phyloP scores from a whole-genome alignment of 2,888 invertebrate species.

The Chrysolina americana region DNA sequence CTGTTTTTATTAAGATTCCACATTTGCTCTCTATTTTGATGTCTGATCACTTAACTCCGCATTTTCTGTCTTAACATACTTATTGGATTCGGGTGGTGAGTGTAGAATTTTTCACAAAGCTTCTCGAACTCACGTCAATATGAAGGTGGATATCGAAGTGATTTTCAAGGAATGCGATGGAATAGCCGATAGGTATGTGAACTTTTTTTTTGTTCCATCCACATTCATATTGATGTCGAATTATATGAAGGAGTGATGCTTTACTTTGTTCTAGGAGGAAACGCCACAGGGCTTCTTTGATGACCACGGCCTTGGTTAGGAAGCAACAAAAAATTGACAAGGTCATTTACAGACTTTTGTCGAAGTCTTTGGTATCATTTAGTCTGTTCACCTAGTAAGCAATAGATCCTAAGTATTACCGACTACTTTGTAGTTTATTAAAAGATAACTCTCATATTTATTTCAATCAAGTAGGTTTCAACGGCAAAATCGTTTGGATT shows the following conservation, averaged over 20 bases:
- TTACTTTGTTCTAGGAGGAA: conserved; percentile 92
- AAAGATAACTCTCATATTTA: background rate
- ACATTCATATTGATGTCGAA: conserved; percentile 62
- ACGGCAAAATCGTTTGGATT: too few relatives aligned
- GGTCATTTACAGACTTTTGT: background rate
- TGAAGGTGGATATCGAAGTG: conserved; percentile 58
- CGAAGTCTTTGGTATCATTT: background rate
- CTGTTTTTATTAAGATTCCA: background rate
- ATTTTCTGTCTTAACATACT: background rate
- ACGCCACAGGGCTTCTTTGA: conserved; percentile 99
- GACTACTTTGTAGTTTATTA: background rate
- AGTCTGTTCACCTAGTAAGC: background rate
- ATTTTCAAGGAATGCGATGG: conserved; percentile 31
- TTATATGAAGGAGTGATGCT: conserved; percentile 48
- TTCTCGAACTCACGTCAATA: conserved; percentile 49
- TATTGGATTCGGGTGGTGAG: conserved; percentile 4
- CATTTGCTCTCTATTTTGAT: background rate
- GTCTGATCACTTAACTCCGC: background rate
- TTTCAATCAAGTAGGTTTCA: background rate
- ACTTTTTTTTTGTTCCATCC: conserved; percentile 55
- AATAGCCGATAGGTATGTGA: conserved; percentile 51
- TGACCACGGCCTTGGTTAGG: conserved; percentile 96
- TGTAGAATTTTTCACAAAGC: conserved; percentile 25
- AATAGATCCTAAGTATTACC: conserved; percentile 13
- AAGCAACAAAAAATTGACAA: background rate